Base-by-base conservation (phyloP, 2,888 invertebrate species). In the Pegoplata infirma region DNA sequence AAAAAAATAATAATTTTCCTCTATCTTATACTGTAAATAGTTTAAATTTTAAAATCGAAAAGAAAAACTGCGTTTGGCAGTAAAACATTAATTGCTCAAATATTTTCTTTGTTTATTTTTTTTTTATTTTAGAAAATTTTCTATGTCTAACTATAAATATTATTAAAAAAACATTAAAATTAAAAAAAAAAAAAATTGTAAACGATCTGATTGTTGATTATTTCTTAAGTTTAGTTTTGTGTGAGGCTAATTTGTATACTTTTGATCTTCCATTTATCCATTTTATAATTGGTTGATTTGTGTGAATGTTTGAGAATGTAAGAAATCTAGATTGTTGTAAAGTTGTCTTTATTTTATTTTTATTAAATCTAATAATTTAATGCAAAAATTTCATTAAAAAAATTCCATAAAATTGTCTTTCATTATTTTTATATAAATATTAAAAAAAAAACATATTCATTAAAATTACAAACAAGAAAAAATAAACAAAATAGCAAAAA, bases 211-310 rank as follows among this genome's bases (percentile, higher is more conserved):
- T 88, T 88, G 88, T 88, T 88, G 88, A 88, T 88, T 88, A 88
- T 88, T 88, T 85, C 86, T 86, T 88, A 88, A 88, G 88, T 88
- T 87, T 88, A 88, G 84, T 88, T 85, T 87, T 87, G 86, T 87
- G 85, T 82, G 88, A 88, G 89, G 89, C 88, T 87, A 86, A 85
- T 85, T 80, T 74, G 5, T 51, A 75, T 69, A 63, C 63, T 75
- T n/a, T 75, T 75, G 5, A 67, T 23, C 5, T 61, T 47, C 14
- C 46, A 16, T n/a, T 12, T 23, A 63, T 46, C 2, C 19, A 32
- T 28, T n/a, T 51, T 53, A 32, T 16, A 32, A 55, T 28, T 12
- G 19, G 16, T 51, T 12, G 25, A 4, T 51, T 16, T 55, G 47
- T 49, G 21, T 49, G 14, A 49, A 7, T 49, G 47, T 49, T 19